Evolutionary conservation across 2,113 vertebrate species (phyloP), one percentile per base, ranked within the genome.

Genomic region (Dunckerocampus dactyliophorus): DNA sequence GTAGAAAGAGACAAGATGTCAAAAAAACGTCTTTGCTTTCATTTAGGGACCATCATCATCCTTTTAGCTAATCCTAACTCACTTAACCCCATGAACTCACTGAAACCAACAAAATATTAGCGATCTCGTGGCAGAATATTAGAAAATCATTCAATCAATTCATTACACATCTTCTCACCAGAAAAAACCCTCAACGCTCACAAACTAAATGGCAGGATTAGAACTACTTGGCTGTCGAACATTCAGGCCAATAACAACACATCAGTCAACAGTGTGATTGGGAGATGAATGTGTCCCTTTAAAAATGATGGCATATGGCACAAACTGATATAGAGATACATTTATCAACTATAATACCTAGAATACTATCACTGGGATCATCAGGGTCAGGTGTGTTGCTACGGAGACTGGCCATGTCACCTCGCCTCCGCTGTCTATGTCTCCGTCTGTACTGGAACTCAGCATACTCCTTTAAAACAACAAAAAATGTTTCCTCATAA

Each of bases 381-480:
- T 95, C 94, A 0, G 91, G 90, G 62, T 95, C 93, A 0, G 93
- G 91, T n/a, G 93, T 93, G 63, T 92, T 93, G 81, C 92, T 94
- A 57, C 92, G 93, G 75, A 95, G 88, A 73, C 95, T 95, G 65
- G 94, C 91, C 91, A 95, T 87, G 37, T 98, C 96, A n/a, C 94
- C 94, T 31, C 95, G 87, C 16, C 95, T 90, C 15, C 93, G 92
- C 68, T 95, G 95, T 49, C 96, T 85, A 68, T 96, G 94, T 78
- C 95, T 92, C 81, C 96, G 92, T 81, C 95, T 91, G 87, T 95
- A 97, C 93, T 99, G 96, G 91, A 98, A 97, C 92, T 98, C 96
- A 84, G 95, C 94, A 85, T 98, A 99, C 88, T 95, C 96, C 95
- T 99, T 87, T 72, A 90, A 86, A 65, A 8, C 37, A 6, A 7